A percentile compares a stretch with the other conserved stretches of the same genome.
phyloP scores from a whole-genome alignment of 2,113 vertebrate species.

The Dolichotis patagonum region DNA sequence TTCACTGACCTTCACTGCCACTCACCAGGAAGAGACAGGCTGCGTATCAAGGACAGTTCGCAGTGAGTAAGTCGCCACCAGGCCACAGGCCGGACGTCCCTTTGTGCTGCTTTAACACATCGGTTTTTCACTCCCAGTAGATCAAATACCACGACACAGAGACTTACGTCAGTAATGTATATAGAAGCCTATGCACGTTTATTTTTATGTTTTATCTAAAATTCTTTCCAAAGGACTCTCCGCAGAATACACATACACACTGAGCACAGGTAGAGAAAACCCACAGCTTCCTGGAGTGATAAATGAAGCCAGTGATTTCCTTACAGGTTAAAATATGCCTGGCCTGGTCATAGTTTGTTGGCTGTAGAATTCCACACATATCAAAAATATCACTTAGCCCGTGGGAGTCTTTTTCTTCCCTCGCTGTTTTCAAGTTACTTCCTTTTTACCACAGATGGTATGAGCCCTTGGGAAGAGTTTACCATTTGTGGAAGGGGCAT shows the following conservation, averaged over 20 bases:
- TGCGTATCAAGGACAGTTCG: constrained; percentile 80
- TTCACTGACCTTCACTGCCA: constrained; percentile 85
- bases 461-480: background rate
- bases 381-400: background rate
- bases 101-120: constrained; percentile 77
- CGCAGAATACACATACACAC: background rate
- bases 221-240: background rate
- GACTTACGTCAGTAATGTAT: background rate
- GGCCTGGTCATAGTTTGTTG: background rate
- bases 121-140: background rate
- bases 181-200: background rate
- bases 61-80: constrained; percentile 55
- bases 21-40: constrained; percentile 74
- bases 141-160: background rate
- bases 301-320: background rate
- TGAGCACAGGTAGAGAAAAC: background rate
- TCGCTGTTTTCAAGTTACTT: background rate
- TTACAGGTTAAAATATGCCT: background rate
- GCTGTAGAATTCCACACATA: background rate
- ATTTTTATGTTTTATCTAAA: background rate
- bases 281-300: background rate
- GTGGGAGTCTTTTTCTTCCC: background rate
- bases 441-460: background rate
- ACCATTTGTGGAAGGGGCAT: background rate
- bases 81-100: constrained; percentile 66